Evolutionary conservation across 2,888 invertebrate genomes (phyloP).

Genomic region (Lycaena phlaeas): DNA sequence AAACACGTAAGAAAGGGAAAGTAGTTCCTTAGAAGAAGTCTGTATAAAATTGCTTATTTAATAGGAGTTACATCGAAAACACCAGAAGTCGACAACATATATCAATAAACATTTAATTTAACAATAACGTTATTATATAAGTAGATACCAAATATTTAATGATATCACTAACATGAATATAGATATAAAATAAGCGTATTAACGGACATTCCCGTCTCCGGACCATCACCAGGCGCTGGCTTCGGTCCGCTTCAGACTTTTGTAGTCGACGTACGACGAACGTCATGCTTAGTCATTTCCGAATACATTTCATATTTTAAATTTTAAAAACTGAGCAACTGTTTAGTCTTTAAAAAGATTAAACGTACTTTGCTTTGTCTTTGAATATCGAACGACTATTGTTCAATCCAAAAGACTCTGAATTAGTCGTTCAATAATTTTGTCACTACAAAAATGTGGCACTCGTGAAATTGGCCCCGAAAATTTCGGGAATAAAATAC

Average conservation of each 20-base stretch:
- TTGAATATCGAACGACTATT: no score
- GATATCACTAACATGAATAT: slow-evolving; percentile 61
- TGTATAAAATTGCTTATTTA: slow-evolving; percentile 4
- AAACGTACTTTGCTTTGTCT: no score
- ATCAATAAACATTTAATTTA: not conserved
- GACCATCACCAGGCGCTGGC: slow-evolving; percentile 33
- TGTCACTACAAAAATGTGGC: slow-evolving; percentile 4
- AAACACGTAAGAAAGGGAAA: not conserved
- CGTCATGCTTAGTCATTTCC: not conserved
- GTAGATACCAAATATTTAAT: slow-evolving; percentile 33
- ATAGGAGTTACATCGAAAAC: slow-evolving; percentile 4
- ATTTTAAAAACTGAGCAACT: no score
- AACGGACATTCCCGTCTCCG: slow-evolving; percentile 59
- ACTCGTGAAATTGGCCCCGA: slow-evolving; percentile 4
- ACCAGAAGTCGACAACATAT: not conserved
- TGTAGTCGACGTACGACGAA: slow-evolving; percentile 18
- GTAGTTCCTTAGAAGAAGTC: not conserved
- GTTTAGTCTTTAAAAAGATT: no score
- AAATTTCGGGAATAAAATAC: not conserved
- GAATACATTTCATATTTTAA: not conserved
- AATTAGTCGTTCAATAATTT: no score
- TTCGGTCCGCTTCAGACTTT: slow-evolving; percentile 66
- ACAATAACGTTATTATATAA: not conserved
- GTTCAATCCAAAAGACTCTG: no score
- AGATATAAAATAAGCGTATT: slow-evolving; percentile 71